Evolutionary conservation across 2,113 vertebrate species (phyloP), one percentile per base, ranked within the genome.

Genomic region (Chunga burmeisteri): DNA sequence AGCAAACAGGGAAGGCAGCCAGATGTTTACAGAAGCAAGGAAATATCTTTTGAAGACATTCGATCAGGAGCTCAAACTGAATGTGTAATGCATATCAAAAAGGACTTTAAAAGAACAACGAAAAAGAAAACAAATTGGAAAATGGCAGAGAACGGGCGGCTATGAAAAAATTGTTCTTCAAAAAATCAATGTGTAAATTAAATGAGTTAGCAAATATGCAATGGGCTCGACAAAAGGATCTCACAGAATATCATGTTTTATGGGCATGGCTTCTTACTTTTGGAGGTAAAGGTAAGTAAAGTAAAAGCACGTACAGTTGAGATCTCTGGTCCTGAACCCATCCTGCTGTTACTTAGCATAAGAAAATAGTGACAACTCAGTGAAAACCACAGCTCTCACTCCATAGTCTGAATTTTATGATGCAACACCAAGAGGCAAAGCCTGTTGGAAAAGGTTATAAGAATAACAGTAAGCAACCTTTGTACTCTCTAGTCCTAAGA

Each of bases 221-320:
- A 38, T 90, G 8, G 46, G 9, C 9, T 74, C 16, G 81, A 46
- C 90, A 67, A 56, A 58, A 93, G 27, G 11, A 38, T 83, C 50
- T 78, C 55, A 49, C 38, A 80, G 36, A 86, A 79, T 71, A 21
- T 95, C 12, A 20, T 78, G 47, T 96, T 96, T 94, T 96, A 62
- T 68, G 38, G 23, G 4, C 68, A 62, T 29, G 59, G 30, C 3
- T 89, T 95, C 94, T 67, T 58, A 81, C 16, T 81, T 91, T 40
- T 81, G n/a, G 67, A 65, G 7, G 7, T 73, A 74, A 71, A 77
- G 53, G 30, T 47, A 53, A 89, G 29, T 55, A 79, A 89, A 72
- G 20, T 27, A 73, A 68, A 84, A 65, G 13, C 27, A 89, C 67
- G 29, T 14, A n/a, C 38, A 44, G 50, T 83, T 75, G 70, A 95